phyloP scores from a whole-genome alignment of 2,888 invertebrate genomes.

The Cetonia aurata region DNA sequence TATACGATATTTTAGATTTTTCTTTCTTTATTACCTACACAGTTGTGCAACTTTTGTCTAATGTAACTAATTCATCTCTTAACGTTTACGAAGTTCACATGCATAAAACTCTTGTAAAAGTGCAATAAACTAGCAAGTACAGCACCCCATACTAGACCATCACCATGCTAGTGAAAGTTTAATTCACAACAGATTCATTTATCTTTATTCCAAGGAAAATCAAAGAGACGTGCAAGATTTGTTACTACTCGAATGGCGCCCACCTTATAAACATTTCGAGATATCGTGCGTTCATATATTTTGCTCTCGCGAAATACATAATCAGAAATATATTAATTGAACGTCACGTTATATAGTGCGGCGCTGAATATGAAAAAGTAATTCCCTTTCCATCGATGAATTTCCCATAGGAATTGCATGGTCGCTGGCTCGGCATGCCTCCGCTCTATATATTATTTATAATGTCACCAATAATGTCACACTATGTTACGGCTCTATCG shows the following conservation, averaged over 20 bases:
- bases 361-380: constrained; percentile 38
- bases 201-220: too few species aligned
- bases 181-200: too few species aligned
- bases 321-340: constrained; percentile 17
- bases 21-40: too few species aligned
- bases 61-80: too few species aligned
- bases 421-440: constrained; percentile 15
- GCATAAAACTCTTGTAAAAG: too few species aligned
- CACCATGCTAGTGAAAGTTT: not conserved
- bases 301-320: not conserved
- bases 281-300: too few species aligned
- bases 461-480: constrained; percentile 45
- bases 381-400: constrained; percentile 41
- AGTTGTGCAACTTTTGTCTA: too few species aligned
- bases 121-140: not conserved
- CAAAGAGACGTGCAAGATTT: too few species aligned
- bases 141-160: not conserved
- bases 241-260: too few species aligned
- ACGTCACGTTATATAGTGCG: constrained; percentile 17
- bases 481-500: constrained; percentile 38
- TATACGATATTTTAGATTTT: too few species aligned
- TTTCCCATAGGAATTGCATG: constrained; percentile 39
- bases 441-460: constrained; percentile 43
- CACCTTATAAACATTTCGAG: too few species aligned
- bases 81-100: too few species aligned